Conservation (phyloP, 2,113 vertebrate species). For the Toxostoma redivivum region DNA sequence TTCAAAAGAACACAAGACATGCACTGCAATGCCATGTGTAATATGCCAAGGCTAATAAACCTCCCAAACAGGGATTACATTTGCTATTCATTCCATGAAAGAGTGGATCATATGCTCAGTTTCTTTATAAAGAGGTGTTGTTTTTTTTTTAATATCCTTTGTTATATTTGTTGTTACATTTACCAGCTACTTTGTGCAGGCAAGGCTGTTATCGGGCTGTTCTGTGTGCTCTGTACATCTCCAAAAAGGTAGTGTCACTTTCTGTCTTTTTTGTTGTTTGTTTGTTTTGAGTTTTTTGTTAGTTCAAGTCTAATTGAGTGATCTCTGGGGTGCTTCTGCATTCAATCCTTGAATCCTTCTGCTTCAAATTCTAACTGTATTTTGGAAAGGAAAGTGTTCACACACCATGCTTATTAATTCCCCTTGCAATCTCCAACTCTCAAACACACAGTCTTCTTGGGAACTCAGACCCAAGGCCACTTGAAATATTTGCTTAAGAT, state of each 20-base stretch:
- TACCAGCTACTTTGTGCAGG: neutral
- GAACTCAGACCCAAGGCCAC: conserved; percentile 14
- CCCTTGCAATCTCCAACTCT: neutral
- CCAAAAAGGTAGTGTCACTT: neutral
- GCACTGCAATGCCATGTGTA: neutral
- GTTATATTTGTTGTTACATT: neutral
- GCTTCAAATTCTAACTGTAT: neutral
- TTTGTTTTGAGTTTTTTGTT: too few relatives aligned
- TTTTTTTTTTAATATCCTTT: neutral
- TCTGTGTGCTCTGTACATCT: neutral
- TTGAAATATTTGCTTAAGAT: conserved; percentile 48
- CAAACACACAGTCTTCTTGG: neutral
- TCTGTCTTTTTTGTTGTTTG: neutral
- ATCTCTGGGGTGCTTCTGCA: neutral
- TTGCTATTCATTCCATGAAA: neutral
- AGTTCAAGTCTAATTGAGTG: neutral
- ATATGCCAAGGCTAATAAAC: neutral
- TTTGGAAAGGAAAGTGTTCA: neutral
- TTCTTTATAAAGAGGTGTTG: neutral
- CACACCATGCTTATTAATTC: neutral
- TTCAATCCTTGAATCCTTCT: neutral
- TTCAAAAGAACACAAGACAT: neutral
- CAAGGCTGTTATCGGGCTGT: neutral
- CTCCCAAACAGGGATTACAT: neutral
- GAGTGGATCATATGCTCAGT: neutral